A percentile compares a stretch with the other conserved stretches of the same genome.
These are phyloP conservation scores for Lycaena phlaeas DNA, from an alignment of 2,888 invertebrate genomes.

Conservation along the genomic window DNA sequence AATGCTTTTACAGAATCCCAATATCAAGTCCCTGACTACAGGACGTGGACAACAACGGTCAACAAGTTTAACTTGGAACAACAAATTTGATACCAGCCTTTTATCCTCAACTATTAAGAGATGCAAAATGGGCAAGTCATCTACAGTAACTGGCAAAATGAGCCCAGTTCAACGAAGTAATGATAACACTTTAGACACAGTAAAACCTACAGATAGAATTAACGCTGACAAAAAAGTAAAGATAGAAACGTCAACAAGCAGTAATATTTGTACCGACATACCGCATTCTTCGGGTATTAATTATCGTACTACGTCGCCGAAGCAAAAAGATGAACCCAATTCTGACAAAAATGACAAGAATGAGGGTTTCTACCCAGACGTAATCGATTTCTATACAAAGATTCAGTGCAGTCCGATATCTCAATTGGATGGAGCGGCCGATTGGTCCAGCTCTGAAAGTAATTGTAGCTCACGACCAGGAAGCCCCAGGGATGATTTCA, in stretches of 20 bases:
- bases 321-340: slow-evolving; percentile 47
- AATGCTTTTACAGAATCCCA: slow-evolving; percentile 66
- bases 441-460: slow-evolving; percentile 75
- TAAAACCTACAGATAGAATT: slow-evolving; percentile 43
- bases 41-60: slow-evolving; percentile 77
- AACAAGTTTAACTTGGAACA: slow-evolving; percentile 79
- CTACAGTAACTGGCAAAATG: slow-evolving; percentile 55
- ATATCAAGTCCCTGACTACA: slow-evolving; percentile 60
- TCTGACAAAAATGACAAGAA: slow-evolving; percentile 50
- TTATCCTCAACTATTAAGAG: slow-evolving; percentile 77
- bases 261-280: slow-evolving; percentile 43
- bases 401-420: slow-evolving; percentile 74
- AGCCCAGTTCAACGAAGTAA: slow-evolving; percentile 51
- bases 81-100: slow-evolving; percentile 77
- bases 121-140: slow-evolving; percentile 74
- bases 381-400: slow-evolving; percentile 69
- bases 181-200: slow-evolving; percentile 44
- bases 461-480: slow-evolving; percentile 60
- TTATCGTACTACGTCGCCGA: slow-evolving; percentile 49
- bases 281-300: slow-evolving; percentile 61
- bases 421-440: slow-evolving; percentile 80
- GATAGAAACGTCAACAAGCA: slow-evolving; percentile 35
- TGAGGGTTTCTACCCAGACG: slow-evolving; percentile 60
- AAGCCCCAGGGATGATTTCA: slow-evolving; percentile 56
- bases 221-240: slow-evolving; percentile 51